Evolutionary conservation across 1,140 invertebrate species (phyloP), one percentile per base, ranked within the genome.

Genomic region (Lepidotrigona ventralis): DNA sequence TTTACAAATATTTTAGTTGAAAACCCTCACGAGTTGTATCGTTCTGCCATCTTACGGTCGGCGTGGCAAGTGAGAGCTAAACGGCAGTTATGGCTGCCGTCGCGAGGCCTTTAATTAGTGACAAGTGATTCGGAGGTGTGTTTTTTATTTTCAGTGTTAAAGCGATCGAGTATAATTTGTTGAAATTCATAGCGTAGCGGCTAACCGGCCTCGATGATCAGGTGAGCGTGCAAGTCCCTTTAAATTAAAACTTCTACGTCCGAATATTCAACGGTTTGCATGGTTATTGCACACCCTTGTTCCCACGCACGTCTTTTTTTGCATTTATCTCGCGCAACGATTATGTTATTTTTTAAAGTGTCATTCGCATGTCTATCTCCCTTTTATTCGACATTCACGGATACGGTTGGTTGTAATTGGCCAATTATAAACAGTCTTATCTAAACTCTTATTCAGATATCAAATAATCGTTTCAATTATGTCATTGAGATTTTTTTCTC

Each of bases 31-130:
- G 46, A 14, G 15, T 19, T 33, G 6, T 8, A n/a, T n/a, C 19
- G 51, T 71, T 17, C 4, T 66, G 86, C 79, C 88, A 90, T 86
- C 89, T 88, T 12, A n/a, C 64, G 88, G n/a, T 14, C 15, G 14
- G 26, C 54, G 51, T 39, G 12, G 26, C 15, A 79, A 86, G 33
- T 8, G 5, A 53, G 17, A 51, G n/a, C 72, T 19, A 56, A 73
- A 87, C 77, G 81, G 81, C 81, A 90, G 85, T 87, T 19, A 90
- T 90, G 89, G 89, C 89, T 84, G 89, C 85, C 84, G 80, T 89
- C 79, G 85, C 29, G 84, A 90, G 89, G 79, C 58, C 85, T 85
- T 89, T 89, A 89, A 89, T 90, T 79, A 90, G 87, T 89, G 89
- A 89, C 87, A 89, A 89, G 87, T 90, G 85, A 84, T 74, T 88